Evolutionary conservation across 2,797 vertebrate genomes (phyloP).

Genomic region (Pangasius sanitwongsei): DNA sequence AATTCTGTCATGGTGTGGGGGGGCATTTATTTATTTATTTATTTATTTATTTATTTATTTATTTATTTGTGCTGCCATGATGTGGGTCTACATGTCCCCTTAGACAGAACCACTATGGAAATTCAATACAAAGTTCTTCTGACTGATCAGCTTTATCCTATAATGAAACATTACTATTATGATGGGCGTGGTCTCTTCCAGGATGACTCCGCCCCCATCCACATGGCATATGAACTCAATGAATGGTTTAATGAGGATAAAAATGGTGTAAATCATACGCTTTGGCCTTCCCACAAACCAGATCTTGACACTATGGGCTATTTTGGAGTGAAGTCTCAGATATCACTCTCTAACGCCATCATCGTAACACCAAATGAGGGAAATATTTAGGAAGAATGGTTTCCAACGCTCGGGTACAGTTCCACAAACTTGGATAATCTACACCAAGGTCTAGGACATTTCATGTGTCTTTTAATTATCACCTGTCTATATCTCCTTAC

Average conservation of each 20-base stretch:
- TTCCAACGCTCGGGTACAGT: background rate
- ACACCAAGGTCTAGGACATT: background rate
- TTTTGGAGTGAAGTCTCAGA: background rate
- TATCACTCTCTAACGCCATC: background rate
- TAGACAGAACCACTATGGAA: background rate
- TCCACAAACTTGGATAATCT: background rate
- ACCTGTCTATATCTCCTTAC: background rate
- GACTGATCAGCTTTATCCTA: background rate
- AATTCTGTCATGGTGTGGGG: background rate
- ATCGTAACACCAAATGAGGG: background rate
- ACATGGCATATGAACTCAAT: background rate
- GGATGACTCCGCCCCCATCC: background rate
- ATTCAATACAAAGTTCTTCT: background rate
- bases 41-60: background rate
- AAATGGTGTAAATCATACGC: background rate
- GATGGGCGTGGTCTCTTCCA: background rate
- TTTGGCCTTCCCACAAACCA: background rate
- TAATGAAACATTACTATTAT: background rate
- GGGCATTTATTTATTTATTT: background rate
- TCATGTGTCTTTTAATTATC: background rate
- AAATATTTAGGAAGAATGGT: background rate
- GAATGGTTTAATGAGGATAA: background rate
- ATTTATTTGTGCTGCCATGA: background rate
- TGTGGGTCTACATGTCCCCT: background rate
- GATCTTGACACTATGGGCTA: background rate